Percentiles rank a stretch among this genome's conserved stretches.
These are phyloP conservation scores for Strix uralensis DNA, from an alignment of 2,113 vertebrate genomes.

Conservation along the genomic window DNA sequence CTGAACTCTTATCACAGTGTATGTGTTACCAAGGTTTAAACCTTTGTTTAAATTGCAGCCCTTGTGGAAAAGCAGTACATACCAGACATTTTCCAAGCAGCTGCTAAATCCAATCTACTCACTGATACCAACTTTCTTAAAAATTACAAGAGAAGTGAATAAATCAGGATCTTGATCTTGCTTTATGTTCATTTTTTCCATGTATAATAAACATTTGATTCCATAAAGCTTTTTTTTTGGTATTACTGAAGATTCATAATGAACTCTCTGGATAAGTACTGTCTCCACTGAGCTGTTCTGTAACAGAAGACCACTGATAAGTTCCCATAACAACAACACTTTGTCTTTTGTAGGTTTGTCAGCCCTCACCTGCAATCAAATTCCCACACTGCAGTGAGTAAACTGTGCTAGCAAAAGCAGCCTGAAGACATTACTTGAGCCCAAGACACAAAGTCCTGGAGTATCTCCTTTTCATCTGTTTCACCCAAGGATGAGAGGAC, in stretches of 20 bases:
- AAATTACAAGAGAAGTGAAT: not conserved
- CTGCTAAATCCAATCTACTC: slow-evolving; percentile 17
- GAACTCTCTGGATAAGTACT: not conserved
- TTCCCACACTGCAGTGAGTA: not conserved
- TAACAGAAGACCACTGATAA: not conserved
- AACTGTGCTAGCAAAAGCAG: not conserved
- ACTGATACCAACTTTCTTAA: not conserved
- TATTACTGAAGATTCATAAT: not conserved
- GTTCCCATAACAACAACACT: not conserved
- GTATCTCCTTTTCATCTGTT: not conserved
- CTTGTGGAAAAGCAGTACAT: not conserved
- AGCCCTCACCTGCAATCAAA: not conserved
- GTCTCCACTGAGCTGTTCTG: not conserved
- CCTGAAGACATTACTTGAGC: not conserved
- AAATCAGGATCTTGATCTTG: not conserved
- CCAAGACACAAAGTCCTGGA: not conserved
- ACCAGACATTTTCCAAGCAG: slow-evolving; percentile 27
- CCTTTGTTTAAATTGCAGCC: slow-evolving; percentile 15
- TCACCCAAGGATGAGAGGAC: not conserved
- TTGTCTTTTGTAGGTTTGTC: not conserved
- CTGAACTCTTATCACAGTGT: not conserved
- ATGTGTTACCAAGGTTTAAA: not conserved
- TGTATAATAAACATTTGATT: not conserved
- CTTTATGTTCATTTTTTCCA: not conserved
- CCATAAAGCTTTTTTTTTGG: not conserved